Evolutionary conservation across 2,113 vertebrate genomes (phyloP), one percentile per base, ranked within the genome.

Genomic region (Sarotherodon lohbergeri): DNA sequence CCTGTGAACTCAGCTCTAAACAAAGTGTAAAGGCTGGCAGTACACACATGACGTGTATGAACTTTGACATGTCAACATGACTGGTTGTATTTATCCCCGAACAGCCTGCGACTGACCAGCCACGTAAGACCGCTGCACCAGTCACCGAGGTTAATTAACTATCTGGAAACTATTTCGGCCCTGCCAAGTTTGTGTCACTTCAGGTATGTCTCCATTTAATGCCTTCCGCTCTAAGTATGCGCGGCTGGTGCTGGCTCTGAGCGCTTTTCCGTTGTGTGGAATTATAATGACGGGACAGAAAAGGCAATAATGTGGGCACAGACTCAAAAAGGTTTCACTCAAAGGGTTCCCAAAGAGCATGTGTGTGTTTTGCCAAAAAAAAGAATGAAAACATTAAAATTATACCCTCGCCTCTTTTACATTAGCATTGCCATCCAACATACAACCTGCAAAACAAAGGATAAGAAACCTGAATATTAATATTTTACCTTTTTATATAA

Each of bases 171-270:
- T 91, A 94, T 95, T 95, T 92, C 3, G 29, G 88, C 48, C 54
- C 91, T 88, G 95, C 95, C 95, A 96, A 95, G 92, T 95, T 92
- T 92, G 88, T 95, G 95, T 96, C 95, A 96, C 95, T 94, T 95
- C 92, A 95, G 94, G 92, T 96, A 95, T 94, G 93, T 93, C 92
- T 95, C 94, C 86, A 86, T 92, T 94, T 91, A 93, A 95, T 83
- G 91, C 88, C 90, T 95, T 92, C 93, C 91, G 86, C 87, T 91
- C 83, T 93, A 94, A 95, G 91, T 93, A 93, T 81, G 92, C 85
- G 4, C 86, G 92, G 92, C 93, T 95, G 94, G 91, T 90, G 91
- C 41, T 3, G 82, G 82, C 91, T 91, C 90, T 29, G 43, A 82
- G 81, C 79, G 36, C 79, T 86, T 93, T 93, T 90, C 91, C 50